Evolutionary conservation across 2,113 vertebrate species (phyloP).

Genomic region (Lonchura striata): DNA sequence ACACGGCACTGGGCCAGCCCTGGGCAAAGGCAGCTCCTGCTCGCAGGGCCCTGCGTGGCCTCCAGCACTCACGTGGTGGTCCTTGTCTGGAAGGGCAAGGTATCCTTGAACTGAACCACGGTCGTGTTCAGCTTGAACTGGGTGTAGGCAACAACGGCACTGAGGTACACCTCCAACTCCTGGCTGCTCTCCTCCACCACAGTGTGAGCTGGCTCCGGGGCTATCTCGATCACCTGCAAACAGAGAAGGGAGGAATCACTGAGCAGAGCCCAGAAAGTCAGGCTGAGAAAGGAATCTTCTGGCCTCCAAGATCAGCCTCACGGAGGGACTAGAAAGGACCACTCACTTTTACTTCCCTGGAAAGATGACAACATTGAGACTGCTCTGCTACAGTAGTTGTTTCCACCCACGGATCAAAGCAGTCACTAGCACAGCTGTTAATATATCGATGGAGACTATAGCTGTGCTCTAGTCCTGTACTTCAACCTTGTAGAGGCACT

Average conservation of each 20-base stretch:
- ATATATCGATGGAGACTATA: background rate
- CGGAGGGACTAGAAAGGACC: background rate
- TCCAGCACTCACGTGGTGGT: constrained; percentile 78
- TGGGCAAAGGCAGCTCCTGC: background rate
- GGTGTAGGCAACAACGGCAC: constrained; percentile 66
- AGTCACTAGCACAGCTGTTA: background rate
- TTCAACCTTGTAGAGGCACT: background rate
- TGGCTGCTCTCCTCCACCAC: too few species aligned
- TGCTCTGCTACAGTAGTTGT: background rate
- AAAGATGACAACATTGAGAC: background rate
- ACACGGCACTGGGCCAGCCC: background rate
- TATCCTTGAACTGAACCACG: constrained; percentile 78
- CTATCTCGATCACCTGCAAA: too few species aligned
- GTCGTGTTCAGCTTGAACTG: constrained; percentile 66
- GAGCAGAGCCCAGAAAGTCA: too few species aligned
- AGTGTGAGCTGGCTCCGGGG: too few species aligned
- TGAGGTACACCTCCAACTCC: too few species aligned
- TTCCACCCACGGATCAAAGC: background rate
- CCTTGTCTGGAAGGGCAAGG: constrained; percentile 82
- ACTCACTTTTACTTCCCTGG: background rate
- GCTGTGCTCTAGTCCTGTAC: background rate
- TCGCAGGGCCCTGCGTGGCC: background rate
- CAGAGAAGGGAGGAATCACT: too few species aligned
- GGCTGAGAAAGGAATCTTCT: too few species aligned
- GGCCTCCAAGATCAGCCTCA: too few species aligned